Conservation (phyloP, 2,113 vertebrate genomes). For the Cynocephalus volans region DNA sequence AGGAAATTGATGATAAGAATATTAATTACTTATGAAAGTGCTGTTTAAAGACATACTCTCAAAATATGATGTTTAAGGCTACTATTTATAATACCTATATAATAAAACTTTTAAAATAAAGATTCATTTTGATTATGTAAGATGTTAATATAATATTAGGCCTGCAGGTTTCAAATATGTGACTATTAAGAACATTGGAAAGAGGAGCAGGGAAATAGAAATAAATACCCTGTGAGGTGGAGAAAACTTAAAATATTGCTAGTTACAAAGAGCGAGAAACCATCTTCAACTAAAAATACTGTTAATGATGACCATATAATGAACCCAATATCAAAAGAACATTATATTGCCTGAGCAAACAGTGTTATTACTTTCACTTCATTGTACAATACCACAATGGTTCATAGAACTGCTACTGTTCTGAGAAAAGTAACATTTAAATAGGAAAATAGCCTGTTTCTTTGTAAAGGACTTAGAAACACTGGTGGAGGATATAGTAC, state of each 20-base stretch:
- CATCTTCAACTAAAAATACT: background rate
- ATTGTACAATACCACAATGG: constrained; percentile 44
- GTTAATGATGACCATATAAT: background rate
- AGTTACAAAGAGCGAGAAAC: background rate
- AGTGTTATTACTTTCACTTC: constrained; percentile 7
- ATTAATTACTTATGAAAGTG: background rate
- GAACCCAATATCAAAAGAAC: constrained; percentile 55
- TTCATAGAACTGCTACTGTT: constrained; percentile 59
- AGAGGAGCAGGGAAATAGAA: background rate
- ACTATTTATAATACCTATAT: background rate
- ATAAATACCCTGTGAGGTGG: background rate
- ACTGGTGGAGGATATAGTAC: background rate
- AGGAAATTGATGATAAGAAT: constrained; percentile 14
- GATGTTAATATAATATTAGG: background rate
- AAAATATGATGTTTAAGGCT: constrained; percentile 1
- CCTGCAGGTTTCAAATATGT: background rate
- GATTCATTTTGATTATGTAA: constrained; percentile 8
- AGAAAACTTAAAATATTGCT: background rate
- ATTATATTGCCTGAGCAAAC: constrained; percentile 72
- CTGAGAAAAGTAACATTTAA: background rate
- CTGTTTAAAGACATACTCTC: background rate
- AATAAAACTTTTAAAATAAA: constrained; percentile 44
- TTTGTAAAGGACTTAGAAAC: background rate
- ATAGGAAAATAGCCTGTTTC: background rate
- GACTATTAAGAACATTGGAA: background rate